These are phyloP conservation scores for Psittacula cyanocephala DNA, from an alignment of 2,113 vertebrate species.

Conservation along the genomic window DNA sequence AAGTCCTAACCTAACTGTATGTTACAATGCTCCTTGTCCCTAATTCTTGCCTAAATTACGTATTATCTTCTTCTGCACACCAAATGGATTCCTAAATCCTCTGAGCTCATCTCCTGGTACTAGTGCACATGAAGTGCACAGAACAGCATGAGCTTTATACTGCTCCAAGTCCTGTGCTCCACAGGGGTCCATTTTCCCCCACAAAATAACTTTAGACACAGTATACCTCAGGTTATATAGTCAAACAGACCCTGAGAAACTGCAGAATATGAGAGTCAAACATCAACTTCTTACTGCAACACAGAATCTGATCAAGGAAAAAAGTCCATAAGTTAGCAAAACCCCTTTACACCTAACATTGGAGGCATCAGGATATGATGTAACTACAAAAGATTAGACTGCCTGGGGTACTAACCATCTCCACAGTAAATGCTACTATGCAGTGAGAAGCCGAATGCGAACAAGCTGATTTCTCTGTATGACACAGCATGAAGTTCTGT, in stretches of 20 bases:
- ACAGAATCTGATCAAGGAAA: neutral
- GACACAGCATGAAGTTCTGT: neutral
- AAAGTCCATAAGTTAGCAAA: neutral
- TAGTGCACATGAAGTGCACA: too few relatives aligned
- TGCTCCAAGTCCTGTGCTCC: neutral
- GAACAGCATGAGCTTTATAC: neutral
- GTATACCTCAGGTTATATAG: neutral
- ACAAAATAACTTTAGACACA: neutral
- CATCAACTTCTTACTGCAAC: neutral
- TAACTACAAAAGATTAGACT: neutral
- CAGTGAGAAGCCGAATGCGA: neutral
- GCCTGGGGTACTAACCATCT: too few relatives aligned
- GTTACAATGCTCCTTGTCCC: neutral
- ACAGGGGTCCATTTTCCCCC: neutral
- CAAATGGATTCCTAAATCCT: neutral
- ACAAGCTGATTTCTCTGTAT: neutral
- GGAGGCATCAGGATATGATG: neutral
- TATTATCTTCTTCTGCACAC: neutral
- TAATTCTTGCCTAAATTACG: neutral
- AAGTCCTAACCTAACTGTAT: neutral
- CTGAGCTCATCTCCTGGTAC: neutral
- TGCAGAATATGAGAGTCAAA: neutral
- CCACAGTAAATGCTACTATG: neutral
- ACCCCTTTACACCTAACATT: neutral
- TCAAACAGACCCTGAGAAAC: neutral